Conservation (phyloP, 30 jellyfish, hydroid and myxozoan genomes). For the Aurelia aurita complex sp. Pacific region DNA sequence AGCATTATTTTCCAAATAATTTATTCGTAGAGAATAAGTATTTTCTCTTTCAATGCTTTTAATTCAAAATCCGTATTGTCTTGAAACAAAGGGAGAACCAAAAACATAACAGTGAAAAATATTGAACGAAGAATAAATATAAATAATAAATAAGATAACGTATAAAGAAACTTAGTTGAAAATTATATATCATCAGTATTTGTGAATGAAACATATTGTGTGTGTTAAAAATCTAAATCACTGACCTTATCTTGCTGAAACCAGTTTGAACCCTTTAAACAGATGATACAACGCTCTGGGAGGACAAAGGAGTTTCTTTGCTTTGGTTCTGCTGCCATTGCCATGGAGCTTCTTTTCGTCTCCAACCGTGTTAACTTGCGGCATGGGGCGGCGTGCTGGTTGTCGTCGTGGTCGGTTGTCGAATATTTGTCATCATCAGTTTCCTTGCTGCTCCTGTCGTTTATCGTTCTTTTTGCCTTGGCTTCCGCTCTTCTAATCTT, state of each 20-base stretch:
- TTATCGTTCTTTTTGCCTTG: conserved; percentile 1
- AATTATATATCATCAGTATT: too few species aligned
- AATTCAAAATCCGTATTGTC: too few species aligned
- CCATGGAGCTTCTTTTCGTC: conserved; percentile 27
- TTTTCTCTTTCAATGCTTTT: neutral
- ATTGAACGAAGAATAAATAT: too few species aligned
- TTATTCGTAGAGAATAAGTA: neutral
- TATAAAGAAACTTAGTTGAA: too few species aligned
- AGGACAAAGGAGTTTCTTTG: conserved; percentile 52
- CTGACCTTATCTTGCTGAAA: neutral
- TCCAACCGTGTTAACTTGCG: conserved; percentile 35
- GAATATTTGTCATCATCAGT: conserved; percentile 7
- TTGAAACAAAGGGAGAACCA: neutral
- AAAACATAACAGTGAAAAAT: conserved; percentile 2
- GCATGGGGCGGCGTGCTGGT: conserved; percentile 6
- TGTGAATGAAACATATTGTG: too few species aligned
- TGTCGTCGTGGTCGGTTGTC: neutral
- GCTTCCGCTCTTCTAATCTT: conserved; percentile 32
- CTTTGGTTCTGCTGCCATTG: conserved; percentile 39
- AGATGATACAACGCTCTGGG: conserved; percentile 42
- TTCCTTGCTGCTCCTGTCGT: conserved; percentile 48
- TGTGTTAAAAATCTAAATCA: too few species aligned
- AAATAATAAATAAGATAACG: too few species aligned
- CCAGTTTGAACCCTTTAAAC: conserved; percentile 20
- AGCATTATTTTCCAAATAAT: neutral